phyloP scores from a whole-genome alignment of 2,797 vertebrate genomes.

The Urosaurus nigricauda region DNA sequence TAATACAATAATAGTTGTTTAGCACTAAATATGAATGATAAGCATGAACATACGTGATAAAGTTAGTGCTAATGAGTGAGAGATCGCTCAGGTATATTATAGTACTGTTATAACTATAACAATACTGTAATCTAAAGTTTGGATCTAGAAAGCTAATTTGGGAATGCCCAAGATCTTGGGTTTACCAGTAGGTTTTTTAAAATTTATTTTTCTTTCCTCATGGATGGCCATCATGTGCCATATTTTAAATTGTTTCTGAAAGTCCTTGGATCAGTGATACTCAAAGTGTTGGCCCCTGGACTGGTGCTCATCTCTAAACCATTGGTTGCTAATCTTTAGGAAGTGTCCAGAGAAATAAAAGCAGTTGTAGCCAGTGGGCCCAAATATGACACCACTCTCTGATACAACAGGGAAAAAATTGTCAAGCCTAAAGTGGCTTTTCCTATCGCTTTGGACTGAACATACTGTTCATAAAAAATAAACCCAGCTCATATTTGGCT shows the following conservation, averaged over 20 bases:
- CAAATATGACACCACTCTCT: too few species aligned
- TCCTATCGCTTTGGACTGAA: neutral
- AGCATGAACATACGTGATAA: neutral
- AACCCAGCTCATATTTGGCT: too few species aligned
- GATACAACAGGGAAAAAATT: too few species aligned
- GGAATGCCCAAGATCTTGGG: neutral
- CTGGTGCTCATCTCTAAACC: too few species aligned
- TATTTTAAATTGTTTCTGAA: constrained; percentile 4
- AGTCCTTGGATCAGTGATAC: neutral
- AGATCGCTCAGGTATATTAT: neutral
- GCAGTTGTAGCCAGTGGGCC: too few species aligned
- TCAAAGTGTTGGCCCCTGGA: too few species aligned
- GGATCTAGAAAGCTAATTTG: neutral
- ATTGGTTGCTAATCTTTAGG: too few species aligned
- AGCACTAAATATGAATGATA: neutral
- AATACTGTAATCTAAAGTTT: neutral
- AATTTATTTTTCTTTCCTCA: too few species aligned
- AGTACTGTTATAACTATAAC: neutral
- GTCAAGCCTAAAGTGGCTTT: neutral
- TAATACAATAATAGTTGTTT: neutral
- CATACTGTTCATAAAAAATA: neutral
- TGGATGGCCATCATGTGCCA: neutral
- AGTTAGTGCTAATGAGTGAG: neutral
- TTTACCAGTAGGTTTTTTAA: too few species aligned
- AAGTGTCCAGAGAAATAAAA: too few species aligned